These are phyloP conservation scores for Smithornis capensis DNA, from an alignment of 2,113 vertebrate species.

Conservation along the genomic window DNA sequence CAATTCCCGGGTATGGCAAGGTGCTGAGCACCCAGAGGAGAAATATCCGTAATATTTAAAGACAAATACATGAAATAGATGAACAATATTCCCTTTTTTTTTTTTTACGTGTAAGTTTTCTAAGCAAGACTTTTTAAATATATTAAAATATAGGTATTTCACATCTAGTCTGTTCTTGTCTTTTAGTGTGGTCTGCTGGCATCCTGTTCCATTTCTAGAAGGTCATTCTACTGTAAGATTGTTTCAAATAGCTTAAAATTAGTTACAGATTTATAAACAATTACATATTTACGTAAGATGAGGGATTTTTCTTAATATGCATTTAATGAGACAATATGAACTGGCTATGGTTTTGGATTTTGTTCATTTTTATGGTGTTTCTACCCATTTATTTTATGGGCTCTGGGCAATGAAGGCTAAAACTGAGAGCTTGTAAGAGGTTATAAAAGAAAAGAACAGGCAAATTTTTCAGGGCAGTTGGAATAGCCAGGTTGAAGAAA, in stretches of 20 bases:
- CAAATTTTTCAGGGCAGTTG: neutral
- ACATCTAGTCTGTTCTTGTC: neutral
- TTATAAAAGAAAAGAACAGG: neutral
- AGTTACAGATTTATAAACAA: neutral
- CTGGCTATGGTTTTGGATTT: neutral
- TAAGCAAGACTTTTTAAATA: neutral
- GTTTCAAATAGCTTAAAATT: slow-evolving; percentile 11
- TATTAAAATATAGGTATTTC: neutral
- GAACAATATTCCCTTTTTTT: neutral
- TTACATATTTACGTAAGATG: neutral
- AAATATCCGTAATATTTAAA: neutral
- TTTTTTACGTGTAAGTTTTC: neutral
- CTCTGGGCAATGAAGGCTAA: neutral
- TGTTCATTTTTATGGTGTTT: neutral
- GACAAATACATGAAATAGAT: neutral
- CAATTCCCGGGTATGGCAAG: neutral
- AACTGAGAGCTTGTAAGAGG: neutral
- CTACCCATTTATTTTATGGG: slow-evolving; percentile 26
- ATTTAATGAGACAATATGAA: neutral
- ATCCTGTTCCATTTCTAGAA: neutral
- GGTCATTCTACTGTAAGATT: neutral
- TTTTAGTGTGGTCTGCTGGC: neutral
- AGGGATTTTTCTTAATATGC: neutral
- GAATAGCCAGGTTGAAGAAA: neutral
- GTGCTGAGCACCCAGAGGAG: neutral